These are phyloP conservation scores for Centrocercus urophasianus DNA, from an alignment of 2,113 vertebrate genomes.

Conservation along the genomic window DNA sequence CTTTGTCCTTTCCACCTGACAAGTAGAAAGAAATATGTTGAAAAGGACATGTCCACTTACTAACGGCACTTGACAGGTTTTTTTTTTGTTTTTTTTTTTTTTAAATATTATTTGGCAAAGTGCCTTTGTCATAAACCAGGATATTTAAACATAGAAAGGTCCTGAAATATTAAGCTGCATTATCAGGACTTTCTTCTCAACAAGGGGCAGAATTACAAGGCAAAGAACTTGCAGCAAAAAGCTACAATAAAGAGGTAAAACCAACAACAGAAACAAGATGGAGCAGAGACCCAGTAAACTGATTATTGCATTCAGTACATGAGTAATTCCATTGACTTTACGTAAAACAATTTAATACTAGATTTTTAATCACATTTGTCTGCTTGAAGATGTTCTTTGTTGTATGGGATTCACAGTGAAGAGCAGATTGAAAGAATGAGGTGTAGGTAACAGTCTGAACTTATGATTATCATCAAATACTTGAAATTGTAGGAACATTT, in stretches of 20 bases:
- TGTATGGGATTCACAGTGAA: background rate
- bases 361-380: background rate
- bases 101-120: background rate
- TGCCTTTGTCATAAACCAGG: background rate
- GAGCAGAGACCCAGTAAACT: background rate
- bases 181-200: background rate
- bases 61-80: background rate
- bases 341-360: background rate
- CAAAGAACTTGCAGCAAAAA: background rate
- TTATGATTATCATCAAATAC: background rate
- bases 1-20: constrained; percentile 37
- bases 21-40: constrained; percentile 17
- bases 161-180: background rate
- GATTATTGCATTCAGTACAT: background rate
- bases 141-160: background rate
- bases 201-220: background rate
- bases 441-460: background rate
- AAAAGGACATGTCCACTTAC: background rate
- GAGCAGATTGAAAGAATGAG: background rate
- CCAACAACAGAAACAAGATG: background rate
- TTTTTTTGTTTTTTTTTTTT: background rate
- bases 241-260: background rate
- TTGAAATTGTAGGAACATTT: background rate
- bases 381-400: background rate
- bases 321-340: background rate